A percentile compares a stretch with the other conserved stretches of the same genome.
Evolutionary conservation across 2,888 invertebrate genomes (phyloP).

Genomic region (Agriopis aurantiaria): DNA sequence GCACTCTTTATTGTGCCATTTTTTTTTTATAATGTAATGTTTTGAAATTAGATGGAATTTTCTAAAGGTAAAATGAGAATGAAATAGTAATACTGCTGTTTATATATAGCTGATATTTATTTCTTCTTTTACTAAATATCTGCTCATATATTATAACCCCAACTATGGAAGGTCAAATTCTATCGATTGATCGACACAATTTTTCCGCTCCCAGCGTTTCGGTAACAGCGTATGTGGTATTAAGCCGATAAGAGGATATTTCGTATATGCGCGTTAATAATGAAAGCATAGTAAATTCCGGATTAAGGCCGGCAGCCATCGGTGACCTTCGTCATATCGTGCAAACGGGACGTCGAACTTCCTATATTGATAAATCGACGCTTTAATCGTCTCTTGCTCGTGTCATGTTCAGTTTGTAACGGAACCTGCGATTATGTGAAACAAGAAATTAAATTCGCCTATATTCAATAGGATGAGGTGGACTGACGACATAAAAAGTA

Average conservation of each 20-base stretch:
- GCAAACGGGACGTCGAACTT: slow-evolving; percentile 37
- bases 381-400: slow-evolving; percentile 35
- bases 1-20: background rate
- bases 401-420: slow-evolving; percentile 33
- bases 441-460: slow-evolving; percentile 5
- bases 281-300: slow-evolving; percentile 55
- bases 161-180: slow-evolving; percentile 9
- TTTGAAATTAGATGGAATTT: background rate
- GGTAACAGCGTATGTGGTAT: slow-evolving; percentile 38
- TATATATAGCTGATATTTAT: background rate
- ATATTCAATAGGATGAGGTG: background rate
- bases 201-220: slow-evolving; percentile 32
- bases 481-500: no score
- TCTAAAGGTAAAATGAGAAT: background rate
- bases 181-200: slow-evolving; percentile 20
- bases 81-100: background rate
- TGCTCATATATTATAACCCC: background rate
- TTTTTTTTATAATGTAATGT: background rate
- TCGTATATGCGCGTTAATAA: slow-evolving; percentile 45
- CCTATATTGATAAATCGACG: slow-evolving; percentile 46
- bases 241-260: slow-evolving; percentile 44
- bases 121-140: background rate
- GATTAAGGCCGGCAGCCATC: slow-evolving; percentile 54
- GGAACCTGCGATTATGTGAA: slow-evolving; percentile 9
- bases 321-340: slow-evolving; percentile 49